phyloP scores from a whole-genome alignment of 2,888 invertebrate genomes.

The Idaea straminata region DNA sequence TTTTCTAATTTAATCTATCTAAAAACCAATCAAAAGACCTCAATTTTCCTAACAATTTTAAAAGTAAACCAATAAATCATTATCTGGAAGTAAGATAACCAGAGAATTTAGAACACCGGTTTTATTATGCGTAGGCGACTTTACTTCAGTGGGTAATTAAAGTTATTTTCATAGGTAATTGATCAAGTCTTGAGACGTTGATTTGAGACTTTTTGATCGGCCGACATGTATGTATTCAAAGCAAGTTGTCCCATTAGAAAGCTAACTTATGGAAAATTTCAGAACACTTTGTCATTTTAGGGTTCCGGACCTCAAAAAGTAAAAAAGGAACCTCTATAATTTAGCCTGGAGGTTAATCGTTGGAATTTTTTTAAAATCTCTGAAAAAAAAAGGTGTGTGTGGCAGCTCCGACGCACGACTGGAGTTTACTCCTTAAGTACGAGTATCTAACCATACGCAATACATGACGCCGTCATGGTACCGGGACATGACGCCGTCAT shows the following conservation, averaged over 20 bases:
- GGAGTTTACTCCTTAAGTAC: too few relatives aligned
- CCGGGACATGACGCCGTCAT: too few relatives aligned
- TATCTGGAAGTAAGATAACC: conserved; percentile 35
- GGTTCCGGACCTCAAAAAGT: too few relatives aligned
- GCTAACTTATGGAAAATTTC: too few relatives aligned
- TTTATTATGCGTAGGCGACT: conserved; percentile 39
- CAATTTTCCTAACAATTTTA: conserved; percentile 12
- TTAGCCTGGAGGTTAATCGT: too few relatives aligned
- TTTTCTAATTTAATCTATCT: background rate
- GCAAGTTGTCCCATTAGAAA: background rate
- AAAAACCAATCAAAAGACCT: background rate
- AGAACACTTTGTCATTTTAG: too few relatives aligned
- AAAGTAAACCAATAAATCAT: conserved; percentile 39
- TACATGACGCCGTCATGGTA: too few relatives aligned
- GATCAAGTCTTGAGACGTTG: background rate
- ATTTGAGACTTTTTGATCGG: background rate
- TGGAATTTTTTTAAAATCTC: too few relatives aligned
- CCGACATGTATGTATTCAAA: background rate
- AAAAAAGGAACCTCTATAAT: too few relatives aligned
- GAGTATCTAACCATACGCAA: too few relatives aligned
- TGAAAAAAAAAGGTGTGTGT: too few relatives aligned
- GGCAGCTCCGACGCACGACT: too few relatives aligned
- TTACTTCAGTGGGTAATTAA: conserved; percentile 27
- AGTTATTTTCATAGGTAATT: conserved; percentile 25
- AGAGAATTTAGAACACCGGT: conserved; percentile 34